These are phyloP conservation scores for Aphelinus certus DNA, from an alignment of 1,140 invertebrate species.

Conservation along the genomic window DNA sequence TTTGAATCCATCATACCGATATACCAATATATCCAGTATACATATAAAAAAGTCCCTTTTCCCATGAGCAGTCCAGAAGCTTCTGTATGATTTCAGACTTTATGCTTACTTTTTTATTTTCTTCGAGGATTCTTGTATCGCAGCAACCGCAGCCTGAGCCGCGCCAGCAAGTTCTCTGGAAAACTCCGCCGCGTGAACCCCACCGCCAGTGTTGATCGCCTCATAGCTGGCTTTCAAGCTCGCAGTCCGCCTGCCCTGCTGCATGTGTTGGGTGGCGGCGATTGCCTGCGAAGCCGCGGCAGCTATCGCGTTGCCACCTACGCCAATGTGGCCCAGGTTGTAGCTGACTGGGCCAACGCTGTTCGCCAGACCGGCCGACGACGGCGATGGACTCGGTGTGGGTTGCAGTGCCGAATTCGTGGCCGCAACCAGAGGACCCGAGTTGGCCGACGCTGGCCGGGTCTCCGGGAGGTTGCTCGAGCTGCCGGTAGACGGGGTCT, in stretches of 20 bases:
- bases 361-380: slow-evolving; percentile 55
- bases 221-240: slow-evolving; percentile 95
- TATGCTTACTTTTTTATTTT: slow-evolving; percentile 72
- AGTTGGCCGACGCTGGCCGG: slow-evolving; percentile 61
- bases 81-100: neutral
- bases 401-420: slow-evolving; percentile 51
- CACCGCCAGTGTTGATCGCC: slow-evolving; percentile 77
- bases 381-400: slow-evolving; percentile 49
- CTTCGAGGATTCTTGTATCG: slow-evolving; percentile 74
- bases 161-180: slow-evolving; percentile 79
- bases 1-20: no score
- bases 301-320: slow-evolving; percentile 88
- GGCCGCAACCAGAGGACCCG: slow-evolving; percentile 57
- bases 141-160: slow-evolving; percentile 81
- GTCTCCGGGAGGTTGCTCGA: neutral
- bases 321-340: slow-evolving; percentile 76
- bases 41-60: neutral
- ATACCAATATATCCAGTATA: no score
- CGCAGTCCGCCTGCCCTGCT: slow-evolving; percentile 91
- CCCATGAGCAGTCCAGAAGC: neutral
- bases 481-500: slow-evolving; percentile 54
- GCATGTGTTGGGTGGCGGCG: slow-evolving; percentile 96
- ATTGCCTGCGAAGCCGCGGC: slow-evolving; percentile 96
- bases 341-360: slow-evolving; percentile 68
- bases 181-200: slow-evolving; percentile 66